Evolutionary conservation across 2,113 vertebrate genomes (phyloP), one percentile per base, ranked within the genome.

Genomic region (Coreoperca whiteheadi): DNA sequence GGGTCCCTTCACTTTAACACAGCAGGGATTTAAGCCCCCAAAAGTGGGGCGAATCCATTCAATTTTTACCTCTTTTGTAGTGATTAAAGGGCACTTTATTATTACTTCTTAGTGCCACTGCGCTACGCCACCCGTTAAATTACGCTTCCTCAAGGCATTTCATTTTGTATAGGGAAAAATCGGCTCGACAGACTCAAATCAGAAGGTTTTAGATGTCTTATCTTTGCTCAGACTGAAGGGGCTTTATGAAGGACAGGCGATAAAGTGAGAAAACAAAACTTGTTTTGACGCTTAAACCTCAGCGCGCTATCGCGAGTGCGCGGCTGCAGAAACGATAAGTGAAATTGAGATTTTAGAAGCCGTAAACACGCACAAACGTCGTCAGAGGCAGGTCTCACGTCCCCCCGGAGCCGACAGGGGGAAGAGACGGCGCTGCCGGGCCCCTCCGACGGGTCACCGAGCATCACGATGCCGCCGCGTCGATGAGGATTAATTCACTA

Each of bases 401-500:
- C n/a, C n/a, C n/a, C n/a, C n/a, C n/a, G n/a, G n/a, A n/a, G n/a
- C n/a, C n/a, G n/a, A n/a, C n/a, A n/a, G n/a, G n/a, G n/a, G 15
- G 3, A 23, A 51, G 83, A 77, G 57, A 67, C 51, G 68, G 60
- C 48, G 87, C 93, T 90, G 77, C 68, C 63, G 89, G 92, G 89
- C 79, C 54, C 66, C 71, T 82, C 66, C 59, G 82, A 88, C 43
- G 90, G 94, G 93, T 94, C 94, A 95, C n/a, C 73, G 90, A 89
- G 93, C 94, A 88, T 93, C 80, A 64, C 83, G 83, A 69, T 7
- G 72, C 88, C 21, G 59, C 41, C 90, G 87, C 25, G 93, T 91
- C 93, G 32, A 83, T 61, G 65, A 69, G 83, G 85, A 94, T 95
- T 93, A 91, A 93, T 91, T 72, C 89, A 74, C 79, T 91, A 86